A percentile compares a stretch with the other conserved stretches of the same genome.
Evolutionary conservation across 2,113 vertebrate genomes (phyloP).

Genomic region (Marcusenius ussheri): DNA sequence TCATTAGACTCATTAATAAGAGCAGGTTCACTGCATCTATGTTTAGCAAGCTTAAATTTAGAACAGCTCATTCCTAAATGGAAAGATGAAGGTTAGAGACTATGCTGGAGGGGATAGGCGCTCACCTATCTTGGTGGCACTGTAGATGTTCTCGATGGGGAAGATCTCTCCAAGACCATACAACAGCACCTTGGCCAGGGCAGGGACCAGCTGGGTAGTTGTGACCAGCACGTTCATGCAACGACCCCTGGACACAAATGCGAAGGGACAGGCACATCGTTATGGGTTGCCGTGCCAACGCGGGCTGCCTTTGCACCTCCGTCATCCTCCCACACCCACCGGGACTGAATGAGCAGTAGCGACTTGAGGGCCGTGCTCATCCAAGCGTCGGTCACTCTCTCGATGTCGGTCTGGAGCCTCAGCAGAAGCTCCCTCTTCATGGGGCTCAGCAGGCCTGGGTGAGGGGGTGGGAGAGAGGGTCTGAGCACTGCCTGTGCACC

Average conservation of each 20-base stretch:
- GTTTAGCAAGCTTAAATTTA: background rate
- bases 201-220: slow-evolving; percentile 93
- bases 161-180: slow-evolving; percentile 92
- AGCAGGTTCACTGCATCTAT: background rate
- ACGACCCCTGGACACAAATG: slow-evolving; percentile 71
- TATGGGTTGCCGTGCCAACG: background rate
- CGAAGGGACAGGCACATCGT: slow-evolving; percentile 23
- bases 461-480: background rate
- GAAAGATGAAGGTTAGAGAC: background rate
- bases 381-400: slow-evolving; percentile 92
- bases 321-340: slow-evolving; percentile 53
- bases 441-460: slow-evolving; percentile 79
- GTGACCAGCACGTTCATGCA: slow-evolving; percentile 95
- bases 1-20: background rate
- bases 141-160: slow-evolving; percentile 97
- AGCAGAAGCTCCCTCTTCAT: slow-evolving; percentile 83
- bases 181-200: slow-evolving; percentile 91
- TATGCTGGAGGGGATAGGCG: background rate
- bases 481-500: background rate
- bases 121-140: slow-evolving; percentile 95
- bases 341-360: slow-evolving; percentile 89
- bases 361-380: slow-evolving; percentile 90
- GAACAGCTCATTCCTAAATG: background rate
- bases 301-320: background rate
- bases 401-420: slow-evolving; percentile 80